Conservation (phyloP, 35 echinoderm and acorn worm species). For the Apostichopus japonicus region DNA sequence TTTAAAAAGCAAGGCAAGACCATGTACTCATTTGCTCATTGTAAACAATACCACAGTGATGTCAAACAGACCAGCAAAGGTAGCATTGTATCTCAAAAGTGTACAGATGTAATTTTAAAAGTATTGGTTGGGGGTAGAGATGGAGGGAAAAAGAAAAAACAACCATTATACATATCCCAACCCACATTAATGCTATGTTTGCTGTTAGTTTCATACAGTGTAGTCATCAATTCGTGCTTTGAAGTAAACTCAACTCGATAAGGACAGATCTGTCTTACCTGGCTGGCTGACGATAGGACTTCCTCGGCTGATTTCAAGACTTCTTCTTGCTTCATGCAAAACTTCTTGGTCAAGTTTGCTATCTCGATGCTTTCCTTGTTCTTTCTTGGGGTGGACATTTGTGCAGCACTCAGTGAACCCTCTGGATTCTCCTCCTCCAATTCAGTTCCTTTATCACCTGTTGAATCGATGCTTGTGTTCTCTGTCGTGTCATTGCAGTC, state of each 20-base stretch:
- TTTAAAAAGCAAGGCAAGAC: too few species aligned
- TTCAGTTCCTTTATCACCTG: not conserved
- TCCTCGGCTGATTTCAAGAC: constrained; percentile 94
- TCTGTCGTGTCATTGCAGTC: not conserved
- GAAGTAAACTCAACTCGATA: too few species aligned
- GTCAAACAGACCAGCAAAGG: too few species aligned
- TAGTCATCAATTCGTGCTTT: not conserved
- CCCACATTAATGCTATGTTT: too few species aligned
- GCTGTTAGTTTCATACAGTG: too few species aligned
- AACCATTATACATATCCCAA: too few species aligned
- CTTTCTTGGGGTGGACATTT: constrained; percentile 41
- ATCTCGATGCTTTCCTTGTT: constrained; percentile 81
- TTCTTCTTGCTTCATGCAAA: constrained; percentile 91
- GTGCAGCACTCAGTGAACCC: not conserved
- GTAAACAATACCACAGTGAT: too few species aligned
- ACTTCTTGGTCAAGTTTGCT: constrained; percentile 91
- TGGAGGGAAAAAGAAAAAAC: too few species aligned
- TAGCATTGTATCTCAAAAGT: too few species aligned
- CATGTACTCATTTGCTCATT: too few species aligned
- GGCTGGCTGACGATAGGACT: constrained; percentile 90
- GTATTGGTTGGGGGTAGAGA: too few species aligned
- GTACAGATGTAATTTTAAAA: too few species aligned
- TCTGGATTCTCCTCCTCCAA: not conserved
- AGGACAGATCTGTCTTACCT: constrained; percentile 57
- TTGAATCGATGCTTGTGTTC: not conserved